A percentile compares a stretch with the other conserved stretches of the same genome.
Evolutionary conservation across 2,797 vertebrate genomes (phyloP).

Genomic region (Morelia viridis): DNA sequence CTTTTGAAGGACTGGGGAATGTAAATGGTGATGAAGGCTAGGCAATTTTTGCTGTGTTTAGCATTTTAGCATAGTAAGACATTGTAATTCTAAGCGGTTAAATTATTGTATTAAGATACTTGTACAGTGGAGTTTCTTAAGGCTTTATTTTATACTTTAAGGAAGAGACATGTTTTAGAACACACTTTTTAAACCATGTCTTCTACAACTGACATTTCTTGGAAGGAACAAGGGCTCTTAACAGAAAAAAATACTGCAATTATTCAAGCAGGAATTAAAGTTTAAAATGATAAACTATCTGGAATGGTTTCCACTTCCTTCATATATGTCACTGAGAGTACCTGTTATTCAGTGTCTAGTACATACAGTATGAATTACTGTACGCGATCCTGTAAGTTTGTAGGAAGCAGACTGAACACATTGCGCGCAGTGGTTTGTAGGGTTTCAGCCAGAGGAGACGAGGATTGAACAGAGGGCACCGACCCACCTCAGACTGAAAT

Average conservation of each 20-base stretch:
- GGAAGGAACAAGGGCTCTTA: slow-evolving; percentile 42
- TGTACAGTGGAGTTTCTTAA: neutral
- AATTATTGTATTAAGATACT: neutral
- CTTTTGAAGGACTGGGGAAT: too few relatives aligned
- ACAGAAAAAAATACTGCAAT: slow-evolving; percentile 13
- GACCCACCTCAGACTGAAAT: neutral
- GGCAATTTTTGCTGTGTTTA: neutral
- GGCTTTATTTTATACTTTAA: neutral
- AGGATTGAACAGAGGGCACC: neutral
- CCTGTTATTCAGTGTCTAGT: neutral
- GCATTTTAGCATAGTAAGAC: neutral
- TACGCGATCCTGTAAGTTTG: too few relatives aligned
- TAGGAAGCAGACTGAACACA: too few relatives aligned
- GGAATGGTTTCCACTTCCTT: slow-evolving; percentile 34
- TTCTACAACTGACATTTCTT: neutral
- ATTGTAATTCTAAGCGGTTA: neutral
- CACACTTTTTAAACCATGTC: neutral
- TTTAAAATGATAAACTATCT: neutral
- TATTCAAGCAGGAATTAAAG: too few relatives aligned
- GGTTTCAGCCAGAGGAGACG: neutral
- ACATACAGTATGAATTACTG: neutral
- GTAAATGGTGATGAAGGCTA: neutral
- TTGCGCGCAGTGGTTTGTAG: too few relatives aligned
- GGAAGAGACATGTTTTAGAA: neutral
- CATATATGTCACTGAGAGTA: neutral